phyloP scores from a whole-genome alignment of 2,888 invertebrate genomes.

The Notodonta dromedarius region DNA sequence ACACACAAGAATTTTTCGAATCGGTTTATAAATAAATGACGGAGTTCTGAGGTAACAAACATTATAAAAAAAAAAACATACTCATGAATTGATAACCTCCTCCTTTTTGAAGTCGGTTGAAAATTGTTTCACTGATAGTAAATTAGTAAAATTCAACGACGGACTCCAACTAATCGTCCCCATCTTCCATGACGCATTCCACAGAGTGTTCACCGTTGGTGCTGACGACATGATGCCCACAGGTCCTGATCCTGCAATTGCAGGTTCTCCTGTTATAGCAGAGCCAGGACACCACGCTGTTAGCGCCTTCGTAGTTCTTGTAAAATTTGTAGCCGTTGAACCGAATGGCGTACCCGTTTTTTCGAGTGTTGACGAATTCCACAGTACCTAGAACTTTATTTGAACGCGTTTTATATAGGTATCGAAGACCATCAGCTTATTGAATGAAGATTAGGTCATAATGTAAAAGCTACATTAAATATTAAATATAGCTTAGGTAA shows the following conservation, averaged over 20 bases:
- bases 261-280: constrained; percentile 27
- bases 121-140: too few relatives aligned
- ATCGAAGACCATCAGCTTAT: background rate
- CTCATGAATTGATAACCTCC: too few relatives aligned
- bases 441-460: background rate
- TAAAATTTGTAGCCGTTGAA: constrained; percentile 10
- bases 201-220: constrained; percentile 12
- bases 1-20: too few relatives aligned
- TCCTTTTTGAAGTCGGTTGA: too few relatives aligned
- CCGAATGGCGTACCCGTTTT: constrained; percentile 4
- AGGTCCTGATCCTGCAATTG: constrained; percentile 35
- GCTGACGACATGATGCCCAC: constrained; percentile 23
- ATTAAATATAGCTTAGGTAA: too few relatives aligned
- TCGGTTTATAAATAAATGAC: too few relatives aligned
- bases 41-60: too few relatives aligned
- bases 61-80: too few relatives aligned
- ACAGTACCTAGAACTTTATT: constrained; percentile 3
- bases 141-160: too few relatives aligned
- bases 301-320: constrained; percentile 20
- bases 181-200: constrained; percentile 12
- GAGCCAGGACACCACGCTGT: constrained; percentile 29
- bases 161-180: background rate
- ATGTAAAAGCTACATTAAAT: too few relatives aligned
- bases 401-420: background rate
- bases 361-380: constrained; percentile 11